Conservation (phyloP, 30 jellyfish, hydroid and myxozoan genomes). For the Hydra vulgaris region DNA sequence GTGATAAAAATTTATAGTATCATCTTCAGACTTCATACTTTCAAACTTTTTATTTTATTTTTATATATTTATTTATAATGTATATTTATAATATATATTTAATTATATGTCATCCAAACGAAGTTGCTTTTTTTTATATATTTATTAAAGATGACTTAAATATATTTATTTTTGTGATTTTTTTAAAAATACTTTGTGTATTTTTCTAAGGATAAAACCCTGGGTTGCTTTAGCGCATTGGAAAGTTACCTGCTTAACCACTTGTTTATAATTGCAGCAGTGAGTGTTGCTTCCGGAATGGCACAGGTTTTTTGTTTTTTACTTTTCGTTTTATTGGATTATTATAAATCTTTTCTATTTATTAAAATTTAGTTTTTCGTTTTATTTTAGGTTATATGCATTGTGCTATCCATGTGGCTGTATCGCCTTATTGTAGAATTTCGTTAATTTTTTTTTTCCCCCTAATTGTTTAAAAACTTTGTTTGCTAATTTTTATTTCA, state of each 20-base stretch:
- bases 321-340: no score
- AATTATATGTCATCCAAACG: no score
- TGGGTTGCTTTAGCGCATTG: constrained; percentile 78
- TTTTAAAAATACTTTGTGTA: neutral
- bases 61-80: no score
- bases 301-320: constrained; percentile 64
- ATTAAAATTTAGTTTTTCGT: neutral
- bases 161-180: no score
- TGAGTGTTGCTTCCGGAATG: constrained; percentile 80
- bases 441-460: constrained; percentile 9
- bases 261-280: constrained; percentile 78
- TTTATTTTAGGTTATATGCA: constrained; percentile 47
- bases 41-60: no score
- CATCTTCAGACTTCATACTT: no score
- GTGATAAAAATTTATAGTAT: no score
- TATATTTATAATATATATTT: no score
- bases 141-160: no score
- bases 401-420: constrained; percentile 82
- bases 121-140: no score
- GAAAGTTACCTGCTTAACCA: constrained; percentile 66
- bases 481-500: no score
- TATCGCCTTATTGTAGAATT: constrained; percentile 73
- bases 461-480: no score
- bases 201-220: constrained; percentile 32
- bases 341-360: neutral